These are phyloP conservation scores for Himalopsyche tibetana DNA, from an alignment of 2,888 invertebrate genomes.

Conservation along the genomic window DNA sequence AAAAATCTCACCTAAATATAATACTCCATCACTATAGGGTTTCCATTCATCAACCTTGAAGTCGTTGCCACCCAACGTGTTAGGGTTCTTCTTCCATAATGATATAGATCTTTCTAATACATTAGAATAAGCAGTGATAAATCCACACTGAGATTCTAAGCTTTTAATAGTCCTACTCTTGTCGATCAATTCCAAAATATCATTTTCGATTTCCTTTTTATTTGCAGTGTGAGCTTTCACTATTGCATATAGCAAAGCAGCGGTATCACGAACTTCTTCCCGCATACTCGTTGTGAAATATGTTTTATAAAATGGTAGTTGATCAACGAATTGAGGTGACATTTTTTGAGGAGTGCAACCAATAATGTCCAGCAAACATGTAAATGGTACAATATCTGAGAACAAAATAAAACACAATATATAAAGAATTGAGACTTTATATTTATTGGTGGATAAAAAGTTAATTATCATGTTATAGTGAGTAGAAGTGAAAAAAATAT, in stretches of 20 bases:
- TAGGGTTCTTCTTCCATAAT: constrained; percentile 70
- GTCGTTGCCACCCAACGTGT: constrained; percentile 71
- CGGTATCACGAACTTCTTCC: constrained; percentile 85
- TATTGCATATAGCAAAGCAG: constrained; percentile 86
- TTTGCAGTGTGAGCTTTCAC: constrained; percentile 81
- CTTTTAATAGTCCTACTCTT: constrained; percentile 77
- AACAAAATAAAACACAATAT: constrained; percentile 49
- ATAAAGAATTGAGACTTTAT: not conserved
- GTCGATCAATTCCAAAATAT: constrained; percentile 76
- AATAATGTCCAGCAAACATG: constrained; percentile 89
- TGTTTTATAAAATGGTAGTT: constrained; percentile 81
- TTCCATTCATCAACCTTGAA: constrained; percentile 76
- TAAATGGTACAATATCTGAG: constrained; percentile 80
- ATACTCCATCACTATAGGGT: constrained; percentile 78
- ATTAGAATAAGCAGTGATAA: constrained; percentile 83
- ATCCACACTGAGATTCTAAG: constrained; percentile 87
- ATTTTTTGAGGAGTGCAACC: constrained; percentile 87
- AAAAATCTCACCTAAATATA: constrained; percentile 77
- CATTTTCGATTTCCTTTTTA: constrained; percentile 74
- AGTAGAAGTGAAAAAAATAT: not conserved
- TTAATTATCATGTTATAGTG: too few species aligned
- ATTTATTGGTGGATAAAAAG: too few species aligned
- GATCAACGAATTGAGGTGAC: constrained; percentile 79
- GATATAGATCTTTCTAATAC: constrained; percentile 82
- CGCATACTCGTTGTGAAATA: constrained; percentile 82